Percentiles rank a stretch among this genome's conserved stretches.
Evolutionary conservation across 2,797 vertebrate species (phyloP).

Genomic region (Ateles fusciceps): DNA sequence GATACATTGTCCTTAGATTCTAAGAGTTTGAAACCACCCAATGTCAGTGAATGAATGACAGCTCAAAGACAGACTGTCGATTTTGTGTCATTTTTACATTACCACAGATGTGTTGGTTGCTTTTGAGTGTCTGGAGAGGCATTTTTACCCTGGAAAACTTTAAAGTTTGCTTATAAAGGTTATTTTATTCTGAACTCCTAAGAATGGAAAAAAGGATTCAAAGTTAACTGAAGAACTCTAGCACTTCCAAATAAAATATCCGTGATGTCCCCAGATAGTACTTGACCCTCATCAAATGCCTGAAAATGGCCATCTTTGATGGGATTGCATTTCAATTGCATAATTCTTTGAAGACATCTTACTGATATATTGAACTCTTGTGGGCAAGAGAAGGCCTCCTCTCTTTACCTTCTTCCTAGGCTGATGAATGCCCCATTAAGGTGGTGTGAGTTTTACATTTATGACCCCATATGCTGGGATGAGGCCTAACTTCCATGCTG

Average conservation of each 20-base stretch:
- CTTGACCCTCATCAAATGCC: neutral
- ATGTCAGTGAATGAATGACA: neutral
- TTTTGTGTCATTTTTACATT: neutral
- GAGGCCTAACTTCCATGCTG: neutral
- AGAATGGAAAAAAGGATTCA: neutral
- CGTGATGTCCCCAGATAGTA: too few species aligned
- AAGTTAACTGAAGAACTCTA: neutral
- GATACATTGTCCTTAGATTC: neutral
- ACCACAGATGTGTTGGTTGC: neutral
- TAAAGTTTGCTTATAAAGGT: neutral
- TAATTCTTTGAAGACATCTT: neutral
- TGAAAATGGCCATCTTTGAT: neutral
- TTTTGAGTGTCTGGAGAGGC: conserved; percentile 1
- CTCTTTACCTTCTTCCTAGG: neutral
- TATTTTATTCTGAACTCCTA: conserved; percentile 17
- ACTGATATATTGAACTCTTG: neutral
- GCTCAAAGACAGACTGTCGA: neutral
- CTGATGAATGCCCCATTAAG: neutral
- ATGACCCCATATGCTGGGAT: neutral
- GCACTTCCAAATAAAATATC: conserved; percentile 26
- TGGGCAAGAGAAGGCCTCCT: neutral
- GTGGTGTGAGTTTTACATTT: neutral
- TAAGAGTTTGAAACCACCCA: neutral
- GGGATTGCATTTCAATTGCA: neutral
- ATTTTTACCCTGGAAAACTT: conserved; percentile 37